Evolutionary conservation across 37 sponge, comb jelly and placozoan genomes (phyloP).

Genomic region (Tethya wilhelma): DNA sequence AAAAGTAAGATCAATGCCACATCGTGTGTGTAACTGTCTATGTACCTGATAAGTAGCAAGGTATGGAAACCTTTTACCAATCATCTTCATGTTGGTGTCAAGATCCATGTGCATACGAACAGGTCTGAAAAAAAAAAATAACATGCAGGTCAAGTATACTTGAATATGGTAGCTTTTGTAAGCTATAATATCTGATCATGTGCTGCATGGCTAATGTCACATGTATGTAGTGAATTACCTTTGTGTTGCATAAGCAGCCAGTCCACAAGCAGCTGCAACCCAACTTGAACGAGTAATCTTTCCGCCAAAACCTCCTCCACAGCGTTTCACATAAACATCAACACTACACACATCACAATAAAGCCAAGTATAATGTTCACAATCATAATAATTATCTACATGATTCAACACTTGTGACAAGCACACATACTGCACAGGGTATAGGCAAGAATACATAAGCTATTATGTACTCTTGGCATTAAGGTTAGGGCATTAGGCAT

Average conservation of each 20-base stretch:
- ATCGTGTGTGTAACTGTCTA: not conserved
- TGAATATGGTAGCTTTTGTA: not conserved
- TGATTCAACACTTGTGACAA: no score
- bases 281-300: slow-evolving; percentile 36
- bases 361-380: no score
- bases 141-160: not conserved
- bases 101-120: slow-evolving; percentile 84
- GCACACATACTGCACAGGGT: no score
- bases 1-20: not conserved
- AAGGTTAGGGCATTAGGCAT: no score
- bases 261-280: slow-evolving; percentile 70
- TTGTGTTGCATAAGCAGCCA: slow-evolving; percentile 51
- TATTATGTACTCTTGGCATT: no score
- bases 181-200: no score
- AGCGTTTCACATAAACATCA: slow-evolving; percentile 69
- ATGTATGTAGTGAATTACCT: slow-evolving; percentile 28
- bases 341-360: slow-evolving; percentile 35
- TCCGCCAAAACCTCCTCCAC: slow-evolving; percentile 77
- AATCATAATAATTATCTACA: no score
- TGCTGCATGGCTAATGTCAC: not conserved
- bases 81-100: slow-evolving; percentile 84
- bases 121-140: slow-evolving; percentile 54
- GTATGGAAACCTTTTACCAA: slow-evolving; percentile 80
- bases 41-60: slow-evolving; percentile 61
- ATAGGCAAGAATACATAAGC: no score